Evolutionary conservation across 2,113 vertebrate species (phyloP).

Genomic region (Lagenorhynchus albirostris): DNA sequence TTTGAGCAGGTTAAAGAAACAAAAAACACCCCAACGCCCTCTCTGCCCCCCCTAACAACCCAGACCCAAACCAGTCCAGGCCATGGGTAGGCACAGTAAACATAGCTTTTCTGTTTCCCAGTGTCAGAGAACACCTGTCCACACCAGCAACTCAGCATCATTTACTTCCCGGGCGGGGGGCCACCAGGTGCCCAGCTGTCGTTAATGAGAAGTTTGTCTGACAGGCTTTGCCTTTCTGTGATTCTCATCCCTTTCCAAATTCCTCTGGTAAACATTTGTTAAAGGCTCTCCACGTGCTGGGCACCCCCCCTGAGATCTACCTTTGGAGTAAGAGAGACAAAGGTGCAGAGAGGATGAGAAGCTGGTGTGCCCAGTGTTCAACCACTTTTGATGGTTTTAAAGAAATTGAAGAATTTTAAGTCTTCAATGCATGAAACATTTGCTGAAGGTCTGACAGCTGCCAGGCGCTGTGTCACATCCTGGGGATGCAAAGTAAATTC

Average conservation of each 20-base stretch:
- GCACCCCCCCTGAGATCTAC: background rate
- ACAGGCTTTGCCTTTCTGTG: background rate
- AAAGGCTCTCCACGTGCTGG: background rate
- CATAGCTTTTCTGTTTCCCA: background rate
- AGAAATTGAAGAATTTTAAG: background rate
- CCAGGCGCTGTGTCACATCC: background rate
- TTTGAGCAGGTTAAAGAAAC: background rate
- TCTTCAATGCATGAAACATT: background rate
- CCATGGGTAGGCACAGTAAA: background rate
- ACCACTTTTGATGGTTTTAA: background rate
- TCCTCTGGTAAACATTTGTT: background rate
- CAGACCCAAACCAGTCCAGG: background rate
- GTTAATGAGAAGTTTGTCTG: background rate
- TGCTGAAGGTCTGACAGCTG: background rate
- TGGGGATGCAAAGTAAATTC: background rate
- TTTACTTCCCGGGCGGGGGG: background rate
- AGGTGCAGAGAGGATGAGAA: background rate
- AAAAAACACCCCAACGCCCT: fast-evolving
- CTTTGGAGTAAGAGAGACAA: background rate
- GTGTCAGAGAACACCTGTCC: background rate
- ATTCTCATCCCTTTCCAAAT: background rate
- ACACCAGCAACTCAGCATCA: too few relatives aligned
- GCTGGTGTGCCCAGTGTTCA: background rate
- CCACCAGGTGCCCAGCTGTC: background rate
- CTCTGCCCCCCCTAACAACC: fast-evolving